phyloP scores from a whole-genome alignment of 1,140 invertebrate genomes.

The Lasioglossum baleicum region DNA sequence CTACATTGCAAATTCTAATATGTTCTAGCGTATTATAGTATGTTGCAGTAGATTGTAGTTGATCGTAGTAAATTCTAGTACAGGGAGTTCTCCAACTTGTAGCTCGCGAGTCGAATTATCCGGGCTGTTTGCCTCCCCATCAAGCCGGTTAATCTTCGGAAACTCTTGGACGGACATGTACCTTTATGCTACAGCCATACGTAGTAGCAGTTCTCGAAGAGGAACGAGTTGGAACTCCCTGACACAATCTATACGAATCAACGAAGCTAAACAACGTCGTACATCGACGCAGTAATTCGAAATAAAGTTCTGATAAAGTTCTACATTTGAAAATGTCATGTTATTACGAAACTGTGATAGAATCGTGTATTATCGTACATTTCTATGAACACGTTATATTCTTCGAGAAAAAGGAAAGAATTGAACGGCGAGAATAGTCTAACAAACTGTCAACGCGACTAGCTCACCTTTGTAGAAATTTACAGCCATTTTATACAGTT shows the following conservation, averaged over 20 bases:
- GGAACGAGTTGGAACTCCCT: no score
- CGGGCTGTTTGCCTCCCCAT: no score
- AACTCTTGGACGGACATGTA: no score
- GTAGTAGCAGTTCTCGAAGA: no score
- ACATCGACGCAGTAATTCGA: not conserved
- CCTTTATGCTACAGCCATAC: no score
- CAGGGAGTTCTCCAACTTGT: no score
- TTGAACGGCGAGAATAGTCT: not conserved
- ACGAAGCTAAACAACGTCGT: not conserved
- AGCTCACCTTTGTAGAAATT: constrained; percentile 93
- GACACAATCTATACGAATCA: not conserved
- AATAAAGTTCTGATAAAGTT: constrained; percentile 7
- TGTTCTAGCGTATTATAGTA: no score
- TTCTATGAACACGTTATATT: not conserved
- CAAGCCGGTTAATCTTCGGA: no score
- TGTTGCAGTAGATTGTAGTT: no score
- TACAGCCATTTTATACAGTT: constrained; percentile 92
- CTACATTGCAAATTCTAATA: no score
- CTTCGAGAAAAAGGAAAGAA: not conserved
- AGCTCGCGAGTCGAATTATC: no score
- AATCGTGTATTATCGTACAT: not conserved
- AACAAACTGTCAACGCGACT: constrained; percentile 15
- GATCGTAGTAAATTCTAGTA: no score
- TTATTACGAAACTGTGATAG: not conserved
- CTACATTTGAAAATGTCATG: not conserved